Evolutionary conservation across 2,888 invertebrate genomes (phyloP).

Genomic region (Pharmacophagus antenor): DNA sequence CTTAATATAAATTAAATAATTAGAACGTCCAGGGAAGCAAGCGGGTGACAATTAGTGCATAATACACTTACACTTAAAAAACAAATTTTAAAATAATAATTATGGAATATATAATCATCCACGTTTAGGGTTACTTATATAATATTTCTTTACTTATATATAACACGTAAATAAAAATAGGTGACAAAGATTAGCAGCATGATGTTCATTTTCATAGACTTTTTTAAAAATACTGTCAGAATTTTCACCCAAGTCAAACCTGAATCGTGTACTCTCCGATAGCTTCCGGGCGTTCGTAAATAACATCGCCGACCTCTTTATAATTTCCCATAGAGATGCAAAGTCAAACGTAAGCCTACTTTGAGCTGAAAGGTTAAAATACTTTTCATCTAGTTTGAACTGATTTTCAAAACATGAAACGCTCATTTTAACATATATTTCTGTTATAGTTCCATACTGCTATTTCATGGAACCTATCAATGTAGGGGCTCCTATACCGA

Average conservation of each 20-base stretch:
- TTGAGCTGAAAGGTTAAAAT: constrained; percentile 1
- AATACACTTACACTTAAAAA: too few relatives aligned
- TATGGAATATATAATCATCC: too few relatives aligned
- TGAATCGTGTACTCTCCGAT: neutral
- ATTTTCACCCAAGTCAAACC: constrained; percentile 5
- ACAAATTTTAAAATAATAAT: too few relatives aligned
- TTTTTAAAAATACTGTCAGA: constrained; percentile 8
- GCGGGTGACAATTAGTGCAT: too few relatives aligned
- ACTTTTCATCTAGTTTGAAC: neutral
- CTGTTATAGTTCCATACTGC: too few relatives aligned
- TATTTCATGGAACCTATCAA: too few relatives aligned
- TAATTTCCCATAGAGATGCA: constrained; percentile 2
- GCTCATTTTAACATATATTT: neutral
- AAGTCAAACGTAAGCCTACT: constrained; percentile 3
- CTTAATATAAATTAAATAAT: too few relatives aligned
- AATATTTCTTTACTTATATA: neutral
- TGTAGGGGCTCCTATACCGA: too few relatives aligned
- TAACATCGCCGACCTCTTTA: constrained; percentile 18
- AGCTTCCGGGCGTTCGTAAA: constrained; percentile 23
- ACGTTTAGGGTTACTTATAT: too few relatives aligned
- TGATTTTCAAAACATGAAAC: neutral
- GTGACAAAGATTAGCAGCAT: neutral
- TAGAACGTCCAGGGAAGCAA: too few relatives aligned
- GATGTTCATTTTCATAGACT: constrained; percentile 2
- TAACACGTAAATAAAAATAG: neutral